phyloP scores from a whole-genome alignment of 2,888 invertebrate genomes.

The Drosophila nr. medialis region DNA sequence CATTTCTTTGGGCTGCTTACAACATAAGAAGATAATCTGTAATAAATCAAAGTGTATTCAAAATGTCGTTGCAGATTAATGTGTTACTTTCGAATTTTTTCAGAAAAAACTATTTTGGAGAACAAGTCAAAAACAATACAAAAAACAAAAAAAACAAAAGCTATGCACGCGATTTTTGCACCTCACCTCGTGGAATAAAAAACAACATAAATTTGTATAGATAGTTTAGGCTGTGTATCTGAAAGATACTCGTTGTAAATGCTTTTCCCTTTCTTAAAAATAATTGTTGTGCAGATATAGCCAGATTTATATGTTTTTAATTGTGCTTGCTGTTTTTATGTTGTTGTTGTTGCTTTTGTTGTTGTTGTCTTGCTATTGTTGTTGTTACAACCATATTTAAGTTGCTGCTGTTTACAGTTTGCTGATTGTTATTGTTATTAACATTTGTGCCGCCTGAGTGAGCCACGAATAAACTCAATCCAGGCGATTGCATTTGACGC shows the following conservation, averaged over 20 bases:
- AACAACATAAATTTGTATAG: constrained; percentile 23
- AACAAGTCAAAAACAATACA: constrained; percentile 5
- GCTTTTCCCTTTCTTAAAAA: constrained; percentile 14
- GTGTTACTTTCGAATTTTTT: neutral
- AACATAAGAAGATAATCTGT: neutral
- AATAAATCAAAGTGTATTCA: constrained; percentile 25
- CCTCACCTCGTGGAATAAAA: constrained; percentile 10
- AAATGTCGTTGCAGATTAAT: neutral
- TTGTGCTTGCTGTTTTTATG: constrained; percentile 32
- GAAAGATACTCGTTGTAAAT: constrained; percentile 12
- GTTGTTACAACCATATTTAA: constrained; percentile 21
- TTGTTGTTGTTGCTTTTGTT: constrained; percentile 10
- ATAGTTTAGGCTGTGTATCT: constrained; percentile 19
- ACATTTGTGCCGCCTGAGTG: constrained; percentile 56
- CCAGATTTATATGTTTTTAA: constrained; percentile 54
- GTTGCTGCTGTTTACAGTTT: constrained; percentile 33
- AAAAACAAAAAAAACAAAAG: neutral
- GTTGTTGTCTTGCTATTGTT: constrained; percentile 13
- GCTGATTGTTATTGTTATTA: constrained; percentile 50
- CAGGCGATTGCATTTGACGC: constrained; percentile 49
- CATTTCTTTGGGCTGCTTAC: neutral
- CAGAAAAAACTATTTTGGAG: constrained; percentile 9
- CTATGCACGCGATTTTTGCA: constrained; percentile 42
- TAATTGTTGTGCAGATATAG: constrained; percentile 25
- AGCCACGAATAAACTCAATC: constrained; percentile 38